Base-by-base conservation (phyloP, 2,113 vertebrate species). In the Patagioenas fasciata region DNA sequence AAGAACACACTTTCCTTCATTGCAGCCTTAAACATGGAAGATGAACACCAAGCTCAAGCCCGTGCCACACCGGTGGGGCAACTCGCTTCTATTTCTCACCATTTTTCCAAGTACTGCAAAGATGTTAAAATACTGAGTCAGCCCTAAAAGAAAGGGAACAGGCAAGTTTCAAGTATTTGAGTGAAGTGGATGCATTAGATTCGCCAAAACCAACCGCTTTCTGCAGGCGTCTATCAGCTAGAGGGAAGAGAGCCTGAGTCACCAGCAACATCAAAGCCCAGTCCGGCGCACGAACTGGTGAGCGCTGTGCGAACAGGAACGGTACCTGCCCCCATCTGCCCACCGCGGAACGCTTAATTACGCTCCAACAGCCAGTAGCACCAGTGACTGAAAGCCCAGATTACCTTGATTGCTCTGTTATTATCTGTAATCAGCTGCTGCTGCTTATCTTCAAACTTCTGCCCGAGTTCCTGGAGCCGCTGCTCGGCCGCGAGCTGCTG, bases 381-480 rank as follows among this genome's bases (percentile, higher is more conserved):
- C 21, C 95, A 89, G 96, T n/a, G 56, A 94, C 94, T 94, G 80
- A 89, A 96, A 94, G 51, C 89, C 93, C 90, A 82, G 91, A 96
- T 98, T 98, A 99, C 99, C 99, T 99, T 98, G 97, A 97, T 97
- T 97, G 96, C 95, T 97, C 97, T 98, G 93, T 98, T 97, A 40
- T 98, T 97, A 78, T 98, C 97, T 82, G 97, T 97, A 93, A 97
- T 98, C 81, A 99, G 90, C 73, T 98, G 97, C 95, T 97, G 92
- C 97, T 98, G 99, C 96, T 99, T 98, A 85, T 98, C 98, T 75
- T 99, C 98, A 98, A 98, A 98, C 58, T 97, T 98, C 60, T 95
- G 93, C 6, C 79, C 85, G 32, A 95, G 95, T 93, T 99, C 99
- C 96, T 98, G 98, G 70, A 99, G 95, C 94, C 96, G 98, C 94